phyloP scores from a whole-genome alignment of 2,888 invertebrate species.

The Seladonia tumulorum region DNA sequence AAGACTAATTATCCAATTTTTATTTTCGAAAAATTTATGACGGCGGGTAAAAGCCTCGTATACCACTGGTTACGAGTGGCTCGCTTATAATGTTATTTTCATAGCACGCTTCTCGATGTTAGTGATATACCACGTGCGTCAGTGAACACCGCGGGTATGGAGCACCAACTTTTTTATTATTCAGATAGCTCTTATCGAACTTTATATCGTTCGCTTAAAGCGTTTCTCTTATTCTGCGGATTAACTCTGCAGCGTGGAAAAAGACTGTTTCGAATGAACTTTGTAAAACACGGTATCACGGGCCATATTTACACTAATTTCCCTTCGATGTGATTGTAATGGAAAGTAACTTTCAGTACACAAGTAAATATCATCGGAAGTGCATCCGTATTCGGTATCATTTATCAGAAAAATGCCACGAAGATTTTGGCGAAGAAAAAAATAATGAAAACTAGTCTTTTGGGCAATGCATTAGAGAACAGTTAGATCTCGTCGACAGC shows the following conservation, averaged over 20 bases:
- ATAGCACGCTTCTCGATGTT: neutral
- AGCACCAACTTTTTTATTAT: neutral
- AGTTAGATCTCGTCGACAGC: no score
- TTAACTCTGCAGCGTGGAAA: neutral
- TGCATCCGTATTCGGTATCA: no score
- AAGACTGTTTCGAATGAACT: neutral
- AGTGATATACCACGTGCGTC: neutral
- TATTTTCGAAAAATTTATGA: neutral
- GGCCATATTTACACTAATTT: no score
- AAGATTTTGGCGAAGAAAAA: no score
- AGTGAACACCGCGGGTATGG: neutral
- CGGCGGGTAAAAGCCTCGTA: neutral
- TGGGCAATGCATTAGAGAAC: no score
- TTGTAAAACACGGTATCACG: neutral
- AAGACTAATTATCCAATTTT: neutral
- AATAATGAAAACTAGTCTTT: no score
- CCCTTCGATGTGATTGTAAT: no score
- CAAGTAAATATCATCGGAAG: no score
- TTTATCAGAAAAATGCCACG: no score
- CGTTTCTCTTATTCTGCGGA: neutral
- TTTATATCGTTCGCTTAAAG: neutral
- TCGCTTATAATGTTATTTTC: neutral
- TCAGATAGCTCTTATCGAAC: neutral
- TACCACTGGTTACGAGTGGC: neutral
- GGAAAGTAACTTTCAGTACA: no score